Evolutionary conservation across 2,888 invertebrate species (phyloP).

Genomic region (Megastigmus dorsalis): DNA sequence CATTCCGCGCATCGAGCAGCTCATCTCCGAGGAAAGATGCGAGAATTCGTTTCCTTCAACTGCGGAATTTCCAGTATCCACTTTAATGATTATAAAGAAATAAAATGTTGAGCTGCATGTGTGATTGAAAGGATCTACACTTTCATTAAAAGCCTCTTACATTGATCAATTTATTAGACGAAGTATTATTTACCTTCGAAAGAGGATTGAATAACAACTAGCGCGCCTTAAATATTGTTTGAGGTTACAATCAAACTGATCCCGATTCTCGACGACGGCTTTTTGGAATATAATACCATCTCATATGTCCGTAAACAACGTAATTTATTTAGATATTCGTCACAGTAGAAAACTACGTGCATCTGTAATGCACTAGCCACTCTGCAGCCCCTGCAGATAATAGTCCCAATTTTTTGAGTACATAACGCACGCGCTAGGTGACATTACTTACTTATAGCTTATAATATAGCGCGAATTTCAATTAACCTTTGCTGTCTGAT

Average conservation of each 20-base stretch:
- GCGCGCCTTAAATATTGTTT: slow-evolving; percentile 22
- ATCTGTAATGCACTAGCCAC: too few species aligned
- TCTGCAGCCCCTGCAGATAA: background rate
- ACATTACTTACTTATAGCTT: background rate
- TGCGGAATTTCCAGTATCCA: background rate
- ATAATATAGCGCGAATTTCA: background rate
- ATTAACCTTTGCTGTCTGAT: too few species aligned
- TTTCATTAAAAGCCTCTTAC: background rate
- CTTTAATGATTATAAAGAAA: background rate
- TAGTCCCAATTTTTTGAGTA: background rate
- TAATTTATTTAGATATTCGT: too few species aligned
- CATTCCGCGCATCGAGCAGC: slow-evolving; percentile 30
- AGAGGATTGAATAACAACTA: slow-evolving; percentile 23
- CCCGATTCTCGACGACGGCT: slow-evolving; percentile 37
- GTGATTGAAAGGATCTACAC: background rate
- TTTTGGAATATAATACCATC: too few species aligned
- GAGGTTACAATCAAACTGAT: slow-evolving; percentile 41
- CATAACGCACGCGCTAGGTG: background rate
- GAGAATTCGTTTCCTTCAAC: background rate
- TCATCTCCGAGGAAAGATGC: slow-evolving; percentile 46
- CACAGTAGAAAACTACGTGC: too few species aligned
- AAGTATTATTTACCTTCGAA: background rate
- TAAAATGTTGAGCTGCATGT: background rate
- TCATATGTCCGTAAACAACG: too few species aligned
- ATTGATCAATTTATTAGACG: background rate